Conservation (phyloP, 2,888 invertebrate species). For the Troides aeacus region DNA sequence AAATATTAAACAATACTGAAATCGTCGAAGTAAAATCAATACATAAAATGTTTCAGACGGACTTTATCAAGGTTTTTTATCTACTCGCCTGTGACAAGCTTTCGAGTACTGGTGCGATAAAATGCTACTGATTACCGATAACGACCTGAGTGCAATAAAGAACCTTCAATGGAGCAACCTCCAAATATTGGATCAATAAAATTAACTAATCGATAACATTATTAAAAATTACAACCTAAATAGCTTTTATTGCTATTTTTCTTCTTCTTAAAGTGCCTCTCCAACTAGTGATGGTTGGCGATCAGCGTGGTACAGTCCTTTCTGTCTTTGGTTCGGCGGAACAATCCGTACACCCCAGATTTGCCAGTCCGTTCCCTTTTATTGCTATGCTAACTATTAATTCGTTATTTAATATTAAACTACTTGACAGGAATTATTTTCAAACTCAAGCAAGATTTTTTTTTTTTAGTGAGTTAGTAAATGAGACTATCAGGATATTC, state of each 20-base stretch:
- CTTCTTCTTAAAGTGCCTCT: too few species aligned
- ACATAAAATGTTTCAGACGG: conserved; percentile 57
- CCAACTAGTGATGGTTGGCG: too few species aligned
- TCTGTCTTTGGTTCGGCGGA: too few species aligned
- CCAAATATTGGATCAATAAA: background rate
- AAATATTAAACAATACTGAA: conserved; percentile 30
- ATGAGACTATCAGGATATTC: too few species aligned
- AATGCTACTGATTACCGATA: conserved; percentile 67
- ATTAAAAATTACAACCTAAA: background rate
- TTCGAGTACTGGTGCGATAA: conserved; percentile 59
- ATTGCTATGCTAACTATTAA: too few species aligned
- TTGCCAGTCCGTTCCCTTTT: too few species aligned
- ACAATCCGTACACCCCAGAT: too few species aligned
- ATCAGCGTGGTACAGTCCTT: too few species aligned
- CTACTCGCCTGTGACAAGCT: conserved; percentile 53
- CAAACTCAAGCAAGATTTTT: too few species aligned
- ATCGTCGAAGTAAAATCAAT: conserved; percentile 58
- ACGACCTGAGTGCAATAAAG: conserved; percentile 33
- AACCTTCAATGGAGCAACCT: background rate
- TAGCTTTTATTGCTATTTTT: background rate
- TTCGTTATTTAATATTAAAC: too few species aligned
- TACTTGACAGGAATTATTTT: too few species aligned
- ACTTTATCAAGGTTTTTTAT: conserved; percentile 64
- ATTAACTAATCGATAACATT: background rate
- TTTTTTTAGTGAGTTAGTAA: too few species aligned